phyloP scores from a whole-genome alignment of 2,797 vertebrate genomes.

The Syngnathus rostellatus region DNA sequence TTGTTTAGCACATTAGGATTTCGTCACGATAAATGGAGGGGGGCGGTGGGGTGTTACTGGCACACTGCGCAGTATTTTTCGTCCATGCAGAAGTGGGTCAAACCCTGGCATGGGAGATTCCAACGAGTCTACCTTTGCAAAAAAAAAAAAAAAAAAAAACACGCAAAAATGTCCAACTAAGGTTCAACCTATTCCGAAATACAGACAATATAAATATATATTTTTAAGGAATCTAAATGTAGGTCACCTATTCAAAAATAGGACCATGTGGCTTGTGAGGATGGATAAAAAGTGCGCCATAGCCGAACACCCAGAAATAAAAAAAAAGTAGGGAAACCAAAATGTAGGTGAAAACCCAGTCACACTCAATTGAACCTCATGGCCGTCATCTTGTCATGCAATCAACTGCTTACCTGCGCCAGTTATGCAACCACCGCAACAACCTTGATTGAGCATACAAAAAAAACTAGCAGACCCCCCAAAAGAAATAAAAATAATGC shows the following conservation, averaged over 20 bases:
- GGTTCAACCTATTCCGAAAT: not conserved
- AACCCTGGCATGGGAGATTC: slow-evolving; percentile 31
- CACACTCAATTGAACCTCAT: slow-evolving; percentile 25
- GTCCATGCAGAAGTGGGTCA: slow-evolving; percentile 63
- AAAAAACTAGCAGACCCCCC: not conserved
- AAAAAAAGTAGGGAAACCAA: slow-evolving; percentile 19
- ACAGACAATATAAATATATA: not conserved
- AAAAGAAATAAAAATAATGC: not conserved
- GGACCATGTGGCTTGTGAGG: not conserved
- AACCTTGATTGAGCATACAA: not conserved
- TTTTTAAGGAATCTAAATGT: not conserved
- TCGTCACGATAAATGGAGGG: not conserved
- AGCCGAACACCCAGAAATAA: slow-evolving; percentile 28
- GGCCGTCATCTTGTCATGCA: slow-evolving; percentile 32
- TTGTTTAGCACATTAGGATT: not conserved
- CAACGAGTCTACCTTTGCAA: not conserved
- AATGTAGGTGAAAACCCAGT: slow-evolving; percentile 37
- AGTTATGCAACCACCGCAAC: slow-evolving; percentile 47
- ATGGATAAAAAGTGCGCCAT: slow-evolving; percentile 31
- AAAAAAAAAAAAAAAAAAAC: not conserved
- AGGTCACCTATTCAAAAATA: not conserved
- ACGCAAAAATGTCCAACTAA: not conserved
- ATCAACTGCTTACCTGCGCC: slow-evolving; percentile 48
- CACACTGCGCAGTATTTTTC: slow-evolving; percentile 36
- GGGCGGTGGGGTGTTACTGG: not conserved